phyloP scores from a whole-genome alignment of 2,797 vertebrate species.

The Enteromius unitaeniatus region DNA sequence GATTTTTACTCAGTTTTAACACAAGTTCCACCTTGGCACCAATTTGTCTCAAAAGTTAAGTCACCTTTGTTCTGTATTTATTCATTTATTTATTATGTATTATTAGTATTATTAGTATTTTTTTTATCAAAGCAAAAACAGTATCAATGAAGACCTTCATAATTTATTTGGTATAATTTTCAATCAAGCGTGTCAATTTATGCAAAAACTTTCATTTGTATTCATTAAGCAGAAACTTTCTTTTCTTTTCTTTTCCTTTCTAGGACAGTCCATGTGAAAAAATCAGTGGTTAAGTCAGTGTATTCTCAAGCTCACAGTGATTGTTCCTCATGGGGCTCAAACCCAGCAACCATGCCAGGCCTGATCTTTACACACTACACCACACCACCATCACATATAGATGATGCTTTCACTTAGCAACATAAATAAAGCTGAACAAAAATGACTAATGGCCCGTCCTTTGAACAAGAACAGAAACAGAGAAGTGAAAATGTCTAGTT shows the following conservation, averaged over 20 bases:
- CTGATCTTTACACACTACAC: not conserved
- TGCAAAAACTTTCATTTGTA: not conserved
- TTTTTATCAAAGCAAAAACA: not conserved
- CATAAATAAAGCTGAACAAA: too few species aligned
- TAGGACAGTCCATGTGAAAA: not conserved
- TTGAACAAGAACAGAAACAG: not conserved
- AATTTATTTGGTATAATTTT: not conserved
- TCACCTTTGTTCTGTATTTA: not conserved
- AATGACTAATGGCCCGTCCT: not conserved
- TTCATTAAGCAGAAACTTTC: not conserved
- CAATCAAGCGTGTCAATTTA: not conserved
- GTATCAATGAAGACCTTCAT: not conserved
- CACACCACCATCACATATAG: not conserved
- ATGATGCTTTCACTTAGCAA: not conserved
- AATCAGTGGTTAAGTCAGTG: not conserved
- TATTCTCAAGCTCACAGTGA: not conserved
- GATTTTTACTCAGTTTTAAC: too few species aligned
- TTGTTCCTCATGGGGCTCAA: not conserved
- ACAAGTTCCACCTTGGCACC: too few species aligned
- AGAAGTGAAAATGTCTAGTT: slow-evolving; percentile 27
- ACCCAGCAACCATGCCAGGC: not conserved
- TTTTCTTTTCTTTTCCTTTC: not conserved
- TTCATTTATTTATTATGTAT: not conserved
- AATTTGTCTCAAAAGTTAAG: too few species aligned
- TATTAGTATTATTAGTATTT: not conserved